These are phyloP conservation scores for Nemotelus pantherinus DNA, from an alignment of 2,888 invertebrate species.

Conservation along the genomic window DNA sequence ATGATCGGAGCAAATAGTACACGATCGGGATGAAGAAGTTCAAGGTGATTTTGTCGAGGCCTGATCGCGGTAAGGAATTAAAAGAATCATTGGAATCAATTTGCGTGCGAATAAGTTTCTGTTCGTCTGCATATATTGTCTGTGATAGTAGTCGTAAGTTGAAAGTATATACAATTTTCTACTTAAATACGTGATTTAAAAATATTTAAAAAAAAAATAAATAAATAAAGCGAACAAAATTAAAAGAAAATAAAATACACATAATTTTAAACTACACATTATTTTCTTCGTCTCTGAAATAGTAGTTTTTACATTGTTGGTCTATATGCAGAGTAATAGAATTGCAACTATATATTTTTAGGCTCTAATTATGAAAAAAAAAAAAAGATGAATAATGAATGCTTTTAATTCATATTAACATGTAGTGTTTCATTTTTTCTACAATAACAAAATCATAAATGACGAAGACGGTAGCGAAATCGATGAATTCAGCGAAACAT, in stretches of 20 bases:
- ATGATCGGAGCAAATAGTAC: background rate
- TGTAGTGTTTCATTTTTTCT: background rate
- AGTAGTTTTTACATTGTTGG: conserved; percentile 18
- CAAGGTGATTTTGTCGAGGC: no score
- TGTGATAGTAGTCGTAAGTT: conserved; percentile 36
- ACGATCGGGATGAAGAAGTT: no score
- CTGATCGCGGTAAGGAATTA: conserved; percentile 1
- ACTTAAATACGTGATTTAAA: conserved; percentile 20
- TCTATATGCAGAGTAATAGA: background rate
- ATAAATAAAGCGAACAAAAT: conserved; percentile 26
- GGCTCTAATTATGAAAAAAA: background rate
- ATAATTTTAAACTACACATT: conserved; percentile 8
- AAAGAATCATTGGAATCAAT: background rate
- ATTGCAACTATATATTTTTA: conserved; percentile 13
- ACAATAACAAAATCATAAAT: background rate
- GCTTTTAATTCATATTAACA: conserved; percentile 5
- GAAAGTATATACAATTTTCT: conserved; percentile 34
- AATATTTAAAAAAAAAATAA: no score
- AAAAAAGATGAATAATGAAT: background rate
- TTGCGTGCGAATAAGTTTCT: conserved; percentile 30
- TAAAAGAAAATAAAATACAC: conserved; percentile 32
- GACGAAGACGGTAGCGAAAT: background rate
- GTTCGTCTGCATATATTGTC: conserved; percentile 41
- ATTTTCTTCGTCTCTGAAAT: conserved; percentile 18
- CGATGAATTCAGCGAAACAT: background rate